Evolutionary conservation across 1,140 invertebrate species (phyloP).

Genomic region (Drosophila ercepeae): DNA sequence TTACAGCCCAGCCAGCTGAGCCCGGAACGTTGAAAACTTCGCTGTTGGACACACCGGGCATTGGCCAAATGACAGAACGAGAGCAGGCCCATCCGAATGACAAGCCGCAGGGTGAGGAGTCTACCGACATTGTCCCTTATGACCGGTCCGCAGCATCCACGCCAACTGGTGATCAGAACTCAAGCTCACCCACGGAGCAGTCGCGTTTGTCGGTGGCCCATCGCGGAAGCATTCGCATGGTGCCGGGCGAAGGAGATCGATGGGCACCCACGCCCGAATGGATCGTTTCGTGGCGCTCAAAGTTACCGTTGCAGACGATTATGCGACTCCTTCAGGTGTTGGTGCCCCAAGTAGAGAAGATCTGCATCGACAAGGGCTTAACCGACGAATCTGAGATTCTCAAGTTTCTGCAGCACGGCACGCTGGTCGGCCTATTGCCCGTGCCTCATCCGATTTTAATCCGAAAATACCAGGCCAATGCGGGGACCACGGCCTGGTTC

Average conservation of each 20-base stretch:
- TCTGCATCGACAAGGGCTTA: conserved; percentile 99
- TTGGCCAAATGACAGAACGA: conserved; percentile 95
- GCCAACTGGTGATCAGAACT: conserved; percentile 45
- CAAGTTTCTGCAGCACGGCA: conserved; percentile 99
- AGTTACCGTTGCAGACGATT: conserved; percentile 98
- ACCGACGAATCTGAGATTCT: conserved; percentile 99
- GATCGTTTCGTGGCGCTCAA: conserved; percentile 98
- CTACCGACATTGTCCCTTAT: conserved; percentile 51
- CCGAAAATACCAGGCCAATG: conserved; percentile 99
- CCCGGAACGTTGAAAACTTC: conserved; percentile 95
- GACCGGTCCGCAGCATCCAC: conserved; percentile 48
- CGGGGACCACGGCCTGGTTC: conserved; percentile 99
- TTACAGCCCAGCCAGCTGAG: conserved; percentile 93
- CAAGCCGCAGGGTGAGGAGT: conserved; percentile 39
- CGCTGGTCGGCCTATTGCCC: conserved; percentile 97
- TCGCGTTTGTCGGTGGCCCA: conserved; percentile 79
- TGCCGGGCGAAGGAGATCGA: conserved; percentile 64
- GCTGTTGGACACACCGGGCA: conserved; percentile 93
- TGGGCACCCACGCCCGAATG: conserved; percentile 96
- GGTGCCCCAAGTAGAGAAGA: conserved; percentile 99
- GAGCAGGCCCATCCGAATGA: conserved; percentile 92
- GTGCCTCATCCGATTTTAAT: conserved; percentile 99
- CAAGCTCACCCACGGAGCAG: conserved; percentile 60
- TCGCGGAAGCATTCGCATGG: conserved; percentile 79
- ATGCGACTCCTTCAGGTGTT: conserved; percentile 99